A percentile compares a stretch with the other conserved stretches of the same genome.
phyloP scores from a whole-genome alignment of 2,888 invertebrate species.

The Ophion ellenae region DNA sequence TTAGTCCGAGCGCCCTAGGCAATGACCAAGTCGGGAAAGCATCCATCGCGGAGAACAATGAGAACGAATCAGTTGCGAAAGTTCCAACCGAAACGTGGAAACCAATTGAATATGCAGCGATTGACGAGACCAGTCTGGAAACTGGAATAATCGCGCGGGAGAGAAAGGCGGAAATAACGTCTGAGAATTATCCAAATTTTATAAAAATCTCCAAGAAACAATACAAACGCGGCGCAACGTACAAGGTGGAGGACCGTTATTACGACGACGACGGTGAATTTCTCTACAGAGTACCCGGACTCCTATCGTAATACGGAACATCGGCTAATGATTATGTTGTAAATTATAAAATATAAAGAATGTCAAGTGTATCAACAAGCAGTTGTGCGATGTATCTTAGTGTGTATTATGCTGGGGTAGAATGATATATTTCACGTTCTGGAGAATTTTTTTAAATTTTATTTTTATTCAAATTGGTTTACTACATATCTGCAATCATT shows the following conservation, averaged over 20 bases:
- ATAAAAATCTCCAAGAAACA: slow-evolving; percentile 89
- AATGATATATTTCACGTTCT: no score
- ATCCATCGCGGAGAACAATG: neutral
- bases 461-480: no score
- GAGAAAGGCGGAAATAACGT: slow-evolving; percentile 77
- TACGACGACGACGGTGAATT: slow-evolving; percentile 93
- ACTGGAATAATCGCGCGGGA: slow-evolving; percentile 79
- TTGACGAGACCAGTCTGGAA: slow-evolving; percentile 56
- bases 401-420: no score
- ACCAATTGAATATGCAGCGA: slow-evolving; percentile 24
- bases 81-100: slow-evolving; percentile 6
- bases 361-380: neutral
- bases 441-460: no score
- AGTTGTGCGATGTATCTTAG: no score
- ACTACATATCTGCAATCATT: no score
- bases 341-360: slow-evolving; percentile 17
- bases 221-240: slow-evolving; percentile 87
- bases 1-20: slow-evolving; percentile 36
- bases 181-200: slow-evolving; percentile 85
- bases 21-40: neutral
- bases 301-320: slow-evolving; percentile 50
- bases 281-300: slow-evolving; percentile 89
- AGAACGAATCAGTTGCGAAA: neutral
- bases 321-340: slow-evolving; percentile 12
- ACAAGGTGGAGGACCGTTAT: slow-evolving; percentile 91